phyloP scores from a whole-genome alignment of 2,888 invertebrate species.

The Nebria brevicollis region DNA sequence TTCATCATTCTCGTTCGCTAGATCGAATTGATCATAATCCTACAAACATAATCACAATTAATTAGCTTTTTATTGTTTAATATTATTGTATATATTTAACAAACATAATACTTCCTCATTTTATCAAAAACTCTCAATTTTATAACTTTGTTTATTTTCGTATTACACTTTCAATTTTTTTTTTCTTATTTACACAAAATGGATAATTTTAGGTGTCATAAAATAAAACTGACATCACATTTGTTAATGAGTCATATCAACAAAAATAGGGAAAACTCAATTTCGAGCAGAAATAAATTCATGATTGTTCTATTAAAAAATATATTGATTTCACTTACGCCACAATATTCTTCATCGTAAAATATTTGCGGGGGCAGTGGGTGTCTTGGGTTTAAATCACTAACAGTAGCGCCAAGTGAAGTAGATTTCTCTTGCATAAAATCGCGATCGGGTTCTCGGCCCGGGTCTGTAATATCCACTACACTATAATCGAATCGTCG shows the following conservation, averaged over 20 bases:
- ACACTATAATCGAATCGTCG: slow-evolving; percentile 88
- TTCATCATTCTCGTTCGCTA: slow-evolving; percentile 90
- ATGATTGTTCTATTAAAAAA: slow-evolving; percentile 16
- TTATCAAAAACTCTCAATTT: no score
- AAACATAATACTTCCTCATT: no score
- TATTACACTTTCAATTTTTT: background rate
- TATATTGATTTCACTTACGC: slow-evolving; percentile 70
- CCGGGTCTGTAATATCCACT: slow-evolving; percentile 95
- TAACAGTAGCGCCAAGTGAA: slow-evolving; percentile 77
- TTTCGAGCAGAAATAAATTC: background rate
- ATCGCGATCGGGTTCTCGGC: slow-evolving; percentile 86
- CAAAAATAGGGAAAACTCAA: background rate
- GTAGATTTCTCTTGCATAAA: slow-evolving; percentile 92
- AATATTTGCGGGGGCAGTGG: slow-evolving; percentile 95
- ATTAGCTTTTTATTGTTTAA: background rate
- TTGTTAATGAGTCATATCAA: background rate
- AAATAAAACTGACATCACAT: background rate
- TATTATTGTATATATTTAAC: background rate
- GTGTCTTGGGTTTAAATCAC: slow-evolving; percentile 78
- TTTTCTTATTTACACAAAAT: background rate
- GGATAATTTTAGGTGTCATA: background rate
- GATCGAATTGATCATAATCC: slow-evolving; percentile 94
- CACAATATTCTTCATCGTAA: slow-evolving; percentile 91
- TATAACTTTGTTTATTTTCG: no score
- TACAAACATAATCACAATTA: slow-evolving; percentile 60